Base-by-base conservation (phyloP, 2,113 vertebrate species). In the Trogon melanurus region DNA sequence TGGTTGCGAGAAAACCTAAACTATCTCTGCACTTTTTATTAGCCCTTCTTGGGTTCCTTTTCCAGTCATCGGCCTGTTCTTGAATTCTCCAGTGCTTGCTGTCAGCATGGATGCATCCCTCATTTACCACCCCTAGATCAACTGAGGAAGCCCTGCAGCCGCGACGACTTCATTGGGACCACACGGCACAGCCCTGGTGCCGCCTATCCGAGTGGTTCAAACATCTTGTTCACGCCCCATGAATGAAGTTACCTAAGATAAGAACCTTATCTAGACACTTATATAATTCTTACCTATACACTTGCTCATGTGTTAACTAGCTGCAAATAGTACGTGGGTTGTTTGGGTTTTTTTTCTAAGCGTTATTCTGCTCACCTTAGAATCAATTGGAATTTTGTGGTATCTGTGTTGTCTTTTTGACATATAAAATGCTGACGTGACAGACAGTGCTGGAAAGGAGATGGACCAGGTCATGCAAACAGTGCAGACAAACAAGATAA, bases 231-330 rank as follows among this genome's bases (percentile, higher is more conserved):
- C 50, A 44, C 27, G n/a, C 12, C 19, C 11, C 20, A 13, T 9
- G 4, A 67, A 71, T 3, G 16, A 36, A 36, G 36, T 36, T 36
- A 36, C 36, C 36, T 36, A 36, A 36, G 36, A 36, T 36, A 36
- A 36, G 36, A 36, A 36, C 36, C 36, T 36, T 36, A 36, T 36
- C 36, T 36, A 36, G 62, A 32, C 22, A 13, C 18, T 58, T 32
- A 32, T 30, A 44, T 54, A 45, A 67, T 67, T 20, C 45, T 76
- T 54, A 45, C 8, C 38, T 64, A 8, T 50, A 23, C 2, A 6
- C 10, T 45, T 54, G 5, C 5, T 73, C 54, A 30, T 0, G 0
- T 54, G 16, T 76, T 54, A 87, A 72, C 6, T n/a, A 47, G 13
- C 10, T 73, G 45, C 21, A 65, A 58, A 41, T 23, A 29, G 22